A percentile compares a stretch with the other conserved stretches of the same genome.
phyloP scores from a whole-genome alignment of 2,113 vertebrate species.

The Triplophysa dalaica region DNA sequence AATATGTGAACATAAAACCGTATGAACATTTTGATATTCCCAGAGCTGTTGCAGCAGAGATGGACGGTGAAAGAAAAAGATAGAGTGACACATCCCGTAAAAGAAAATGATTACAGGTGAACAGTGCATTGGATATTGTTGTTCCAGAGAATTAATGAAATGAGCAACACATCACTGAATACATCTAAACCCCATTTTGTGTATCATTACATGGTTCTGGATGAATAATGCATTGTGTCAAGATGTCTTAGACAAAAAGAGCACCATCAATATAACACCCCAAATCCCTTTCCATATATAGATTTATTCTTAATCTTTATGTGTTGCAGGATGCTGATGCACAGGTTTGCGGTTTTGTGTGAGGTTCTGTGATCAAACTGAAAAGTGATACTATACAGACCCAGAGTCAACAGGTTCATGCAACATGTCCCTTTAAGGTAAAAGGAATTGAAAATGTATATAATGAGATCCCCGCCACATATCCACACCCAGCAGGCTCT shows the following conservation, averaged over 20 bases:
- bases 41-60: neutral
- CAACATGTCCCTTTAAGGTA: too few species aligned
- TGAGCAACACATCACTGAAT: neutral
- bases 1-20: constrained; percentile 10
- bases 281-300: neutral
- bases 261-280: neutral
- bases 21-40: constrained; percentile 3
- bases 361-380: too few species aligned
- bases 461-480: too few species aligned
- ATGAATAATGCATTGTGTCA: neutral
- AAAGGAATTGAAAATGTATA: too few species aligned
- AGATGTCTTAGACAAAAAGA: neutral
- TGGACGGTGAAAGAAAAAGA: neutral
- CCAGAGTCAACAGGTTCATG: too few species aligned
- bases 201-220: too few species aligned
- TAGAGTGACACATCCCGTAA: neutral
- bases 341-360: too few species aligned
- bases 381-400: too few species aligned
- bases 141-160: too few species aligned
- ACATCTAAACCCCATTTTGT: neutral
- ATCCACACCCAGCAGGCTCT: too few species aligned
- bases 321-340: too few species aligned
- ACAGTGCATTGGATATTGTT: neutral
- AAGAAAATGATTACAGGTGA: neutral
- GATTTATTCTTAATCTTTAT: too few species aligned